Percentiles rank a stretch among this genome's conserved stretches.
Evolutionary conservation across 2,113 vertebrate genomes (phyloP).

Genomic region (Pycnonotus jocosus): DNA sequence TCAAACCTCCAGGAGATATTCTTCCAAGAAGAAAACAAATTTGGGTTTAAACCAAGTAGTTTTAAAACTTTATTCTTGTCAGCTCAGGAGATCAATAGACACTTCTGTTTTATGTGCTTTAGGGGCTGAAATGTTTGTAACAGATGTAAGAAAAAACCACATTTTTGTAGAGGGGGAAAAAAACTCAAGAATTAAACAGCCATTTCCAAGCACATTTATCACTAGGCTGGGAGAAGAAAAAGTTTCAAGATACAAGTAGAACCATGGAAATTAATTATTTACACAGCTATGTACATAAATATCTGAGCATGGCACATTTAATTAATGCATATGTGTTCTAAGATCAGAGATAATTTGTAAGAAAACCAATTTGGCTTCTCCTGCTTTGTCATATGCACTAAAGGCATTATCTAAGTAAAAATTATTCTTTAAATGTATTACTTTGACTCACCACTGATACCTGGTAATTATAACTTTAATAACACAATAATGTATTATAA

Average conservation of each 20-base stretch:
- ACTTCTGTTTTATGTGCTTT: neutral
- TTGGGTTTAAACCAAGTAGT: neutral
- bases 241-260: neutral
- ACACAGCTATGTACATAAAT: neutral
- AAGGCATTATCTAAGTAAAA: conserved; percentile 8
- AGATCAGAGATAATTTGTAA: conserved; percentile 22
- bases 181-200: neutral
- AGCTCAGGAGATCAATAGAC: conserved; percentile 20
- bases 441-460: neutral
- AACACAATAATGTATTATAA: neutral
- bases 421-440: neutral
- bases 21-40: conserved; percentile 18
- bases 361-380: conserved; percentile 3
- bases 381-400: neutral
- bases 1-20: neutral
- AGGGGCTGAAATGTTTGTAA: neutral
- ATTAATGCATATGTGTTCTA: conserved; percentile 14
- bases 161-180: neutral
- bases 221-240: neutral
- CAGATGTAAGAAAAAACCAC: neutral
- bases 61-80: conserved; percentile 17
- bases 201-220: neutral
- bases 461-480: conserved; percentile 12
- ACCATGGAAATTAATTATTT: neutral
- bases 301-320: neutral